Percentiles rank a stretch among this genome's conserved stretches.
phyloP scores from a whole-genome alignment of 2,797 vertebrate genomes.

The Crocidura indochinensis region DNA sequence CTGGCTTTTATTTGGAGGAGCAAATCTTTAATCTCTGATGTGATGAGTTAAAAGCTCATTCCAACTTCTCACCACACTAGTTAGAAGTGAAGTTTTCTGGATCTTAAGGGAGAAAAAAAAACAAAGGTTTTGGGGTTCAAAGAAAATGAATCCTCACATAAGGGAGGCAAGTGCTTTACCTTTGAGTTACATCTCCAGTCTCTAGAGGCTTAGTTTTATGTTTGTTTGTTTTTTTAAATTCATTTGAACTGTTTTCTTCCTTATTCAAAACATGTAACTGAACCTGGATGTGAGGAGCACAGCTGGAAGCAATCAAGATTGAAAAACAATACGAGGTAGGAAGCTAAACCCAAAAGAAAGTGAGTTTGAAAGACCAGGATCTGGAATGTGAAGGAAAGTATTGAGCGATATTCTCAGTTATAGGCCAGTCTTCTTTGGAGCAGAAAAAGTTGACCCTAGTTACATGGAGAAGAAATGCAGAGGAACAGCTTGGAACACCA shows the following conservation, averaged over 20 bases:
- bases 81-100: neutral
- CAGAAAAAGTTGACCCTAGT: neutral
- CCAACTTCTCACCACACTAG: neutral
- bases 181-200: no score
- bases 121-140: no score
- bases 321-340: conserved; percentile 29
- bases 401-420: neutral
- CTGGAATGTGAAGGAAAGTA: conserved; percentile 22
- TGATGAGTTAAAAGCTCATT: conserved; percentile 22
- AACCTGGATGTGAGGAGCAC: conserved; percentile 43
- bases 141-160: no score
- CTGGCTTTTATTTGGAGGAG: neutral
- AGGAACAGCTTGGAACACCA: neutral
- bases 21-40: neutral
- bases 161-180: no score
- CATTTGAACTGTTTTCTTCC: conserved; percentile 30
- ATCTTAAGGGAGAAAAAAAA: neutral
- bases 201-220: no score
- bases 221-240: neutral
- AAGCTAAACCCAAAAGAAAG: conserved; percentile 35
- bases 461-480: neutral
- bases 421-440: conserved; percentile 39
- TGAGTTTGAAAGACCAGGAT: conserved; percentile 9
- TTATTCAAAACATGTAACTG: conserved; percentile 13
- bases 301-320: conserved; percentile 65